Evolutionary conservation across 2,797 vertebrate species (phyloP).

Genomic region (Poecilia wingei): DNA sequence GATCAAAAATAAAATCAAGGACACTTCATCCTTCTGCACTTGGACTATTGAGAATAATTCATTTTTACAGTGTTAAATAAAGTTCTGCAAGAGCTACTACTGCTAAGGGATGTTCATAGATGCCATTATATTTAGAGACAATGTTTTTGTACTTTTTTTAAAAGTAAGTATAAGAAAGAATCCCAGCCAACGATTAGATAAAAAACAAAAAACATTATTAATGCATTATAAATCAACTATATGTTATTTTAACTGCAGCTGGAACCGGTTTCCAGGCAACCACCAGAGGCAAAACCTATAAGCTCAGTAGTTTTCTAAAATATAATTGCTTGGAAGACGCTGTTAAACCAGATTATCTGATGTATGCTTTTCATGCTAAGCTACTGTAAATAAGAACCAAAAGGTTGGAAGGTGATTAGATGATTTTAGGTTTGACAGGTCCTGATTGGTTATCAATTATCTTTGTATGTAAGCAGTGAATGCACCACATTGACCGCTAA

Average conservation of each 20-base stretch:
- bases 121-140: background rate
- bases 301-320: no score
- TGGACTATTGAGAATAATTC: background rate
- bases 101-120: background rate
- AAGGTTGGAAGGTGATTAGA: no score
- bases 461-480: no score
- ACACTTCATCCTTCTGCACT: background rate
- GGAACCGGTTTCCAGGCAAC: background rate
- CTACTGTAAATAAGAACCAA: no score
- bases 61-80: background rate
- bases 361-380: no score
- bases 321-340: no score
- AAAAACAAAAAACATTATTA: background rate
- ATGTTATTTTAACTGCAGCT: background rate
- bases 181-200: background rate
- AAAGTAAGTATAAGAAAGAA: background rate
- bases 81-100: background rate
- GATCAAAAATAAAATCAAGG: background rate
- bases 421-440: no score
- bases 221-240: background rate
- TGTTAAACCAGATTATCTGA: no score
- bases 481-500: no score
- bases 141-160: background rate
- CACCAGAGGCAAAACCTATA: background rate
- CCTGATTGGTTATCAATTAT: no score